Percentiles rank a stretch among this genome's conserved stretches.
phyloP scores from a whole-genome alignment of 2,888 invertebrate genomes.

The Salticus scenicus region DNA sequence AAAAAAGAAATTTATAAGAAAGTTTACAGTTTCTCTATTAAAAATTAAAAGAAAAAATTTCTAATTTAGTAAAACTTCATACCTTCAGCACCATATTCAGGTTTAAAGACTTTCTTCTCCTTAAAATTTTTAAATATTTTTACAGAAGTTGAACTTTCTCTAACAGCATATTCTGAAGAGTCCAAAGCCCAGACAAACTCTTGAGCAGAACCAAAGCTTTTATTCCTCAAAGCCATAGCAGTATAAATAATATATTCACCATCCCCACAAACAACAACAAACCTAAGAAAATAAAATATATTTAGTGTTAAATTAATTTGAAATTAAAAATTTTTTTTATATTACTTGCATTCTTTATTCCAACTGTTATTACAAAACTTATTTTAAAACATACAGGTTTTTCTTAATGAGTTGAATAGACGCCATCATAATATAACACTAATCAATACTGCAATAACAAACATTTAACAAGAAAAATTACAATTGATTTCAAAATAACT shows the following conservation, averaged over 20 bases:
- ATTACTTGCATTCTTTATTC: not conserved
- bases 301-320: too few relatives aligned
- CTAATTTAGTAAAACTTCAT: too few relatives aligned
- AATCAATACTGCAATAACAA: too few relatives aligned
- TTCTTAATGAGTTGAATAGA: too few relatives aligned
- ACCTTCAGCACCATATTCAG: conserved; percentile 97
- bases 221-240: conserved; percentile 98
- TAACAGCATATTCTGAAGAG: conserved; percentile 87
- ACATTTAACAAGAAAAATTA: too few relatives aligned
- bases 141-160: conserved; percentile 92
- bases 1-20: too few relatives aligned
- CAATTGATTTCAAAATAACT: too few relatives aligned
- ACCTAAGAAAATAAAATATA: conserved; percentile 77
- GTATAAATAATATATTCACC: conserved; percentile 99
- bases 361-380: too few relatives aligned
- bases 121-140: conserved; percentile 99
- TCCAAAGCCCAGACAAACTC: conserved; percentile 99
- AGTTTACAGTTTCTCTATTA: too few relatives aligned
- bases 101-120: conserved; percentile 94
- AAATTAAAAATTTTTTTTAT: not conserved
- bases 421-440: too few relatives aligned
- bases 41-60: too few relatives aligned
- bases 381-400: too few relatives aligned
- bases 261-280: conserved; percentile 97
- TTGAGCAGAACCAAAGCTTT: conserved; percentile 97